Base-by-base conservation (phyloP, 2,888 invertebrate species). In the Parnassius mnemosyne region DNA sequence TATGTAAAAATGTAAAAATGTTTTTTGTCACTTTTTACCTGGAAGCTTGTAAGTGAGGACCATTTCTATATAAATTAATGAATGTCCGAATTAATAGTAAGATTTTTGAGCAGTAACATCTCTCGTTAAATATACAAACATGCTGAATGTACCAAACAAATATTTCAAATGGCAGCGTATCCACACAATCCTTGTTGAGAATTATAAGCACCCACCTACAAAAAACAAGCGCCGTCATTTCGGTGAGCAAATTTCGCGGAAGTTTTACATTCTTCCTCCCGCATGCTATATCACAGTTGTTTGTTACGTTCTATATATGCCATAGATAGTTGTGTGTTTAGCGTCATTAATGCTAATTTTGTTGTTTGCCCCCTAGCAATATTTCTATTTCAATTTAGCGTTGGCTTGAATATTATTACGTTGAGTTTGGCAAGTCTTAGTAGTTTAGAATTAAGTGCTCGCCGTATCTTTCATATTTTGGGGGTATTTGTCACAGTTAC, bases 221-320 rank as follows among this genome's bases (percentile, higher is more conserved):
- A 90, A 89, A 90, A 90, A 89, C 54, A 88, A 89, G 89, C 89
- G 86, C 82, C 83, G 90, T 90, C 89, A 89, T 91, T 91, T 90
- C 83, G 83, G 83, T 82, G 87, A 84, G 83, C 89, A 89, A 91
- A 90, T 90, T 89, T 88, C 74, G 87, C 80, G 89, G 89, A 91
- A 91, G 88, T 89, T 89, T 87, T 78, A 80, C 86, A 82, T 85
- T 85, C 85, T 81, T 85, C 79, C 71, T 74, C 66, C 74, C 72
- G 75, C 77, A 72, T 80, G 81, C 78, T 78, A 81, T 81, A 77
- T 80, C 78, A 78, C 74, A 73, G 78, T 75, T 80, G 77, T 78
- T 73, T 79, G 69, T 67, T 68, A 63, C 66, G 71, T 77, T 69
- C 58, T 77, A 72, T 78, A 77, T 79, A 79, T 78, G 78, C 77